A percentile compares a stretch with the other conserved stretches of the same genome.
These are phyloP conservation scores for Microctenopoma steveboyesi DNA, from an alignment of 2,797 vertebrate genomes.

Conservation along the genomic window DNA sequence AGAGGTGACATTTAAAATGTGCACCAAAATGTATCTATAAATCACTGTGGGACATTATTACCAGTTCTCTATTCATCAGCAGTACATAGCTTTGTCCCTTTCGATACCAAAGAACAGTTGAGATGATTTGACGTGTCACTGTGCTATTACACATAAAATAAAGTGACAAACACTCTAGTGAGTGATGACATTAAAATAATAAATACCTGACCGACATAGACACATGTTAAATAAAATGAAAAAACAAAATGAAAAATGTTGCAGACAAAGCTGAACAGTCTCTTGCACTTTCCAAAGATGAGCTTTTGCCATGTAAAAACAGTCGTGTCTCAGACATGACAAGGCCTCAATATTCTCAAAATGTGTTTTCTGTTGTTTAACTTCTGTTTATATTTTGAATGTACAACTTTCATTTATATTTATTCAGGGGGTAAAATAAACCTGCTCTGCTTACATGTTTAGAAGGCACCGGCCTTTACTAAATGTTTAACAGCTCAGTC, in stretches of 20 bases:
- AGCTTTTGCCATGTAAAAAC: conserved; percentile 34
- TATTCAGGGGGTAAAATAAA: background rate
- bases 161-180: conserved; percentile 29
- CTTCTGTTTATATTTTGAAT: background rate
- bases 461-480: conserved; percentile 59
- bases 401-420: too few species aligned
- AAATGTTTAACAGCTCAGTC: background rate
- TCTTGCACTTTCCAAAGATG: conserved; percentile 16
- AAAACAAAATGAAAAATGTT: conserved; percentile 45
- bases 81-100: conserved; percentile 55
- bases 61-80: conserved; percentile 5
- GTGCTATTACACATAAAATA: conserved; percentile 16
- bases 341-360: conserved; percentile 59
- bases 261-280: conserved; percentile 52
- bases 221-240: conserved; percentile 51
- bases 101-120: conserved; percentile 26
- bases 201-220: conserved; percentile 43
- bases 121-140: conserved; percentile 19
- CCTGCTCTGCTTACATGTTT: background rate
- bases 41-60: background rate
- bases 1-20: background rate
- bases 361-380: conserved; percentile 15
- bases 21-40: background rate
- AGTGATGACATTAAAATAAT: conserved; percentile 50
- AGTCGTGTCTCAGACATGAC: conserved; percentile 46